Base-by-base conservation (phyloP, 1,140 invertebrate species). In the Riptortus pedestris region DNA sequence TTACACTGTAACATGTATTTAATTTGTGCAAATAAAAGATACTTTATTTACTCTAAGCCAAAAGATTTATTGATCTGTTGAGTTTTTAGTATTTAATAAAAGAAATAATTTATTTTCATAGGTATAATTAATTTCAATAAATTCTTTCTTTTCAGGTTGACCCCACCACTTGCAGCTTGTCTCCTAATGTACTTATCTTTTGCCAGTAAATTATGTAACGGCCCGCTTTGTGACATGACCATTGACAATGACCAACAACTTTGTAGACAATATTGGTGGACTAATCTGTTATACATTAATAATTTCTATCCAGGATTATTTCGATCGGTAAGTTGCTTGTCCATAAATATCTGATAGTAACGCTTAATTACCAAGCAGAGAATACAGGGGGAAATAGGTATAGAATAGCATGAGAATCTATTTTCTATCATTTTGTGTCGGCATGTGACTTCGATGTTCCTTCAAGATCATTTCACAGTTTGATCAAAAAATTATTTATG, bases 61-160 rank as follows among this genome's bases (percentile, higher is more conserved):
- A n/a, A n/a, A n/a, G n/a, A n/a, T n/a, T n/a, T n/a, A n/a, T n/a
- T n/a, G n/a, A n/a, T n/a, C n/a, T n/a, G n/a, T n/a, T n/a, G n/a
- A n/a, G n/a, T n/a, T n/a, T n/a, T n/a, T n/a, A n/a, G n/a, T n/a
- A n/a, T n/a, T n/a, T n/a, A n/a, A n/a, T n/a, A n/a, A n/a, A n/a
- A n/a, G n/a, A n/a, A n/a, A n/a, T n/a, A n/a, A n/a, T n/a, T n/a
- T n/a, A n/a, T n/a, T n/a, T n/a, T n/a, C n/a, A n/a, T n/a, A n/a
- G n/a, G n/a, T n/a, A n/a, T n/a, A n/a, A n/a, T n/a, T n/a, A n/a
- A n/a, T n/a, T n/a, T n/a, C n/a, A n/a, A n/a, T n/a, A n/a, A n/a
- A n/a, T n/a, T n/a, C n/a, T n/a, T n/a, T n/a, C n/a, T n/a, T 47
- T 47, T 47, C 45, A 47, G 45, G 12, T 47, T 47, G 45, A 47